Evolutionary conservation across 1,140 invertebrate species (phyloP), one percentile per base, ranked within the genome.

Genomic region (Drosophila hydei): DNA sequence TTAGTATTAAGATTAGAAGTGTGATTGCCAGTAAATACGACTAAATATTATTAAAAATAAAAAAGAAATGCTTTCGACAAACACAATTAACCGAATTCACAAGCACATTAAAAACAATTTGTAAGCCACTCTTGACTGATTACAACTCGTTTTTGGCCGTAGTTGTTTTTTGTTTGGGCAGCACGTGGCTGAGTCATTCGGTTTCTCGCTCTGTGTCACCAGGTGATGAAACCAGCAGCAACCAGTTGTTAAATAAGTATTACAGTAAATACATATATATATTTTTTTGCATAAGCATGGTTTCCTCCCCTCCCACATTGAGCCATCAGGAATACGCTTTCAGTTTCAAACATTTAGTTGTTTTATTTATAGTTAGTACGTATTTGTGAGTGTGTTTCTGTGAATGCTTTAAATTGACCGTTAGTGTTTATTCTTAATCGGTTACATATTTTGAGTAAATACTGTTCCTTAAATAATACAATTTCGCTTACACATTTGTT

Each of bases 301-400:
- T 18, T 42, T 9, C 5, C 18, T n/a, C n/a, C 16, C 33, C 2
- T 12, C 5, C 1, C 33, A 33, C 30, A 14, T 14, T 40, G 5
- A 42, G 7, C n/a, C 12, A 42, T 7, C n/a, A n/a, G n/a, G n/a
- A n/a, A n/a, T n/a, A n/a, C n/a, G n/a, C n/a, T n/a, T n/a, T 19
- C 23, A 43, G 23, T 27, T 65, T 56, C 80, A 75, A 76, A 76
- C 73, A 87, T 84, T 87, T 80, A 87, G 69, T 80, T 77, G 60
- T 52, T 84, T 87, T 84, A 84, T 87, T 84, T 77, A 80, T 87
- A 62, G 50, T 68, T 68, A 74, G 77, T 79, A 84, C 72, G 79
- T 85, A 84, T 64, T 64, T 56, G 47, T 52, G 21, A 27, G 58
- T 63, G 45, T 70, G 43, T 77, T 64, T 42, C 27, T 84, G 59